Base-by-base conservation (phyloP, 1,140 invertebrate genomes). In the Trichonephila inaurata region DNA sequence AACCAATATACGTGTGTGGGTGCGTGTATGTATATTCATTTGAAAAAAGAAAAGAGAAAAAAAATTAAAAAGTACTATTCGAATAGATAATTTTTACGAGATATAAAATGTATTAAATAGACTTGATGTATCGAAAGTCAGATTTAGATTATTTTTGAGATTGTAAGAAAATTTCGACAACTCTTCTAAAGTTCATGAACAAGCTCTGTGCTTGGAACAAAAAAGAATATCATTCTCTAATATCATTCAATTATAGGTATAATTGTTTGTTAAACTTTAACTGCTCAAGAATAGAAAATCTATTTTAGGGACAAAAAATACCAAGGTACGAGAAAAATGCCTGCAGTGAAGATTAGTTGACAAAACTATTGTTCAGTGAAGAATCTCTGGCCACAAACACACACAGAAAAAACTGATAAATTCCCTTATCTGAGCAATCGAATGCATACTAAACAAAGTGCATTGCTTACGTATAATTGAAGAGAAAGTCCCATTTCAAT, bases 401-500 rank as follows among this genome's bases (percentile, higher is more conserved):
- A n/a, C n/a, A n/a, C n/a, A 33, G 18, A 33, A 77, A 33, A 40
- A 14, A 77, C 69, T 28, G 5, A 28, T 77, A 18, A 33, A 24
- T 40, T 77, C 28, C 33, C 69, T 33, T 77, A 77, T 77, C 69
- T 77, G 14, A 77, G 28, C 24, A 28, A 33, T 33, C 28, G 16
- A 33, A 77, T 40, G 69, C 69, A 28, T 77, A 18, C 16, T 77
- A 77, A 77, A 16, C 28, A 28, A 77, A 40, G 6, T 77, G 18
- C 69, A 19, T 33, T 77, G 28, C 28, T 28, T 77, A 33, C 28
- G 69, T 77, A 77, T 77, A 77, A 77, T 77, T 77, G 69, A 77
- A 77, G 66, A 69, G 66, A 21, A 28, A 69, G 69, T 33, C 69
- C 28, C 69, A 77, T 77, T 77, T 77, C 69, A 77, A 77, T 77